phyloP scores from a whole-genome alignment of 1,140 invertebrate genomes.

The Cotesia vestalis region DNA sequence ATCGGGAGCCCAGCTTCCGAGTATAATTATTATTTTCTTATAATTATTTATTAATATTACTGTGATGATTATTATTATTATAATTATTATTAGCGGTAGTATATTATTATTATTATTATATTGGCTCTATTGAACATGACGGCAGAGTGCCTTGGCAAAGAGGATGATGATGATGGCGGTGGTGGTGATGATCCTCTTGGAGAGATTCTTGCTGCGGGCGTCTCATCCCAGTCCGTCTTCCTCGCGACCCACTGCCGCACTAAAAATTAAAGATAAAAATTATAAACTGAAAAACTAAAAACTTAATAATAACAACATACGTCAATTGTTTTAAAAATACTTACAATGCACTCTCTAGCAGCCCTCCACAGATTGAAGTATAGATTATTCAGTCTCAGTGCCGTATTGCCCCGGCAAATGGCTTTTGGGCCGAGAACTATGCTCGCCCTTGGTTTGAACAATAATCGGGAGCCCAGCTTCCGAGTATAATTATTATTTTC shows the following conservation, averaged over 20 bases:
- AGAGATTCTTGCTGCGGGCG: conserved; percentile 62
- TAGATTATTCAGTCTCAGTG: conserved; percentile 54
- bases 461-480: conserved; percentile 7
- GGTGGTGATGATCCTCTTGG: conserved; percentile 57
- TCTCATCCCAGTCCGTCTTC: conserved; percentile 65
- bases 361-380: conserved; percentile 68
- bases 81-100: too few species aligned
- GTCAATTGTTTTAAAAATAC: conserved; percentile 45
- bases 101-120: too few species aligned
- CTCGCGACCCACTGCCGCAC: conserved; percentile 66
- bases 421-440: conserved; percentile 10
- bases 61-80: too few species aligned
- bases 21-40: background rate
- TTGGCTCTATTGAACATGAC: conserved; percentile 52
- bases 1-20: conserved; percentile 10
- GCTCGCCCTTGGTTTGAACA: background rate
- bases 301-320: conserved; percentile 32
- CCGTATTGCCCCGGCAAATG: conserved; percentile 42
- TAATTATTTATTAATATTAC: background rate
- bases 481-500: background rate
- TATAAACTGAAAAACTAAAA: background rate
- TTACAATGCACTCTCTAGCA: conserved; percentile 69
- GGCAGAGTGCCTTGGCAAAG: conserved; percentile 45
- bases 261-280: conserved; percentile 37
- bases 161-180: conserved; percentile 48